Evolutionary conservation across 92 coral and sea anemone species (phyloP), one percentile per base, ranked within the genome.

Genomic region (Pocillopora meandrina): DNA sequence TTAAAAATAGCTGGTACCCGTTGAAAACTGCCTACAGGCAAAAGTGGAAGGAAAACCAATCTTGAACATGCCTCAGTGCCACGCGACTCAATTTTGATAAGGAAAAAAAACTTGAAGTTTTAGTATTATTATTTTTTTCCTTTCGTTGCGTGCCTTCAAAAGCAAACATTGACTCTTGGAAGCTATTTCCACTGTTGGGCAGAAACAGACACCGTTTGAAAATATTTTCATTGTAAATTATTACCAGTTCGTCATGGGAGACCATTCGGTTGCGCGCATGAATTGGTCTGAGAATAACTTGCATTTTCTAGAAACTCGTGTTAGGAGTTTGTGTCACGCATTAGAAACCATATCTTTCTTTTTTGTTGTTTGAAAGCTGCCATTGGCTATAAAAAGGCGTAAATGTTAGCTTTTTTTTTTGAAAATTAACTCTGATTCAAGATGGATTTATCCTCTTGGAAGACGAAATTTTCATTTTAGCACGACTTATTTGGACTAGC

Each of bases 1-100:
- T 76, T 75, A 57, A 59, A 33, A 61, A 11, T 75, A 59, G 65
- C 85, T 35, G 85, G 85, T 81, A 81, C 85, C 85, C 11, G 85
- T 42, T 12, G 4, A 0, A 59, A 57, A 18, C 78, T 60, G 58
- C 77, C 74, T 71, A 36, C 61, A 61, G 85, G 66, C 77, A 70
- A 70, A 70, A 70, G 74, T 70, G n/a, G 15, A 35, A 70, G 33
- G 17, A 49, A 49, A 36, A 8, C 52, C 56, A 19, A 14, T 15
- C 52, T 36, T 20, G 18, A 59, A 59, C 62, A 2, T 70, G 23
- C 18, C 33, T 16, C 52, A 42, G 52, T 42, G 21, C 78, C 78
- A 74, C 78, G 62, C 34, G 78, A 74, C 16, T 9, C 9, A 49
- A 11, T 20, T 42, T 42, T 42, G 52, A 42, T 42, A 42, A 42